Conservation (phyloP, 2,113 vertebrate species). For the Eretmochelys imbricata region DNA sequence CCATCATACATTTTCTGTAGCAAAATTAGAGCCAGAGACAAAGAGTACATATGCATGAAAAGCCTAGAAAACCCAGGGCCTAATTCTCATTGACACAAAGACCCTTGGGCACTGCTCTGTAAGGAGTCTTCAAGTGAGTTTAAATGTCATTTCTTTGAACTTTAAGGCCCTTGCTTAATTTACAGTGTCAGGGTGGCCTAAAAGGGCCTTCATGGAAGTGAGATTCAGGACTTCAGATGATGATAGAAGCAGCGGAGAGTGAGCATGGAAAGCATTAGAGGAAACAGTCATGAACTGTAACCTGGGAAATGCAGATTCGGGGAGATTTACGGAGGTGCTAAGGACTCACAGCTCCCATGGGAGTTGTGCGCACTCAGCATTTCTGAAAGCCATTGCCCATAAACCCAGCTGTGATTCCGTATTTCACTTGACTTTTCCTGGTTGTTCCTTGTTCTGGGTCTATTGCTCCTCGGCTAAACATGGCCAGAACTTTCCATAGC, state of each 20-base stretch:
- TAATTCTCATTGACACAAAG: neutral
- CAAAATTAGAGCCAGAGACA: neutral
- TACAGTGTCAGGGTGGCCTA: neutral
- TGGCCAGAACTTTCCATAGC: neutral
- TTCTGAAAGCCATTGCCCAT: neutral
- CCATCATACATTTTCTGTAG: neutral
- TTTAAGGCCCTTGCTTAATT: neutral
- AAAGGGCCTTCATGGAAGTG: neutral
- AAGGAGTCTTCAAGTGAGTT: neutral
- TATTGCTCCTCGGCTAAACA: neutral
- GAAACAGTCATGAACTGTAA: neutral
- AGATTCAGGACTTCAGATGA: neutral
- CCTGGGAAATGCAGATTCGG: neutral
- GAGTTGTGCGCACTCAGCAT: neutral
- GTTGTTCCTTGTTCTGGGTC: neutral
- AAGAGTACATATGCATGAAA: neutral
- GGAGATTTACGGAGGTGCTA: neutral
- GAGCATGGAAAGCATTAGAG: neutral
- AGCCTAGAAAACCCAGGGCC: neutral
- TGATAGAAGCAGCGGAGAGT: neutral
- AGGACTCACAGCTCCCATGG: neutral
- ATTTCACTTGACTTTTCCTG: neutral
- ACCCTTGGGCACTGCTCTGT: neutral
- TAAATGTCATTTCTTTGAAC: neutral
- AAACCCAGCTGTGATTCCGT: neutral